A percentile compares a stretch with the other conserved stretches of the same genome.
These are phyloP conservation scores for Psilopsiagon aymara DNA, from an alignment of 2,113 vertebrate genomes.

Conservation along the genomic window DNA sequence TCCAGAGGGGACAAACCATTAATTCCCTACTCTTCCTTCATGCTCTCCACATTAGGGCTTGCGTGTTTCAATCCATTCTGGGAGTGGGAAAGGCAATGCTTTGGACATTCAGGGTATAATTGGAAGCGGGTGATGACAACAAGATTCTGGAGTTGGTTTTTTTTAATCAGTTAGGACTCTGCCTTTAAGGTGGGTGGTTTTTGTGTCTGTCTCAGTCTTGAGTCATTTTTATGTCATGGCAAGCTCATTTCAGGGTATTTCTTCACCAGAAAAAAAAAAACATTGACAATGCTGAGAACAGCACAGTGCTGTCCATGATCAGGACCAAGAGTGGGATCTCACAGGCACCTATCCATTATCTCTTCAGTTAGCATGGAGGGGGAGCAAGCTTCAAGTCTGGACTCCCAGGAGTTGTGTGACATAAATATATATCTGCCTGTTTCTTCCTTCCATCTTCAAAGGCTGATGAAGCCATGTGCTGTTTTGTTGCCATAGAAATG, in stretches of 20 bases:
- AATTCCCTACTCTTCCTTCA: background rate
- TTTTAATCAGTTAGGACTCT: background rate
- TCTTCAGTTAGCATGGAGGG: background rate
- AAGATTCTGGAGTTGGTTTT: background rate
- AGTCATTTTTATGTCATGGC: background rate
- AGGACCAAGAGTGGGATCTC: background rate
- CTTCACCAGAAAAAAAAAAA: background rate
- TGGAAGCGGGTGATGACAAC: background rate
- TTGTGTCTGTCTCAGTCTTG: slow-evolving; percentile 25
- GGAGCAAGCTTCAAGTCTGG: background rate
- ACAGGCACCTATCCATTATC: background rate
- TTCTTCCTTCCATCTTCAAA: background rate
- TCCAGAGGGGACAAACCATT: background rate
- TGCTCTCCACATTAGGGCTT: background rate
- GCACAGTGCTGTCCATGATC: background rate
- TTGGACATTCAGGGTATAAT: background rate
- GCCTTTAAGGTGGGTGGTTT: background rate
- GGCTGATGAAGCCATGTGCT: background rate
- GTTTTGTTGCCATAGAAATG: background rate
- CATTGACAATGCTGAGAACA: background rate
- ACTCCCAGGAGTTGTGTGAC: background rate
- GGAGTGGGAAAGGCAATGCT: background rate
- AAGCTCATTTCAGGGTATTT: background rate
- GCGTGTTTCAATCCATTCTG: background rate
- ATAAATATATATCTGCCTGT: background rate